Conservation (phyloP, 2,113 vertebrate genomes). For the Brachionichthys hirsutus region DNA sequence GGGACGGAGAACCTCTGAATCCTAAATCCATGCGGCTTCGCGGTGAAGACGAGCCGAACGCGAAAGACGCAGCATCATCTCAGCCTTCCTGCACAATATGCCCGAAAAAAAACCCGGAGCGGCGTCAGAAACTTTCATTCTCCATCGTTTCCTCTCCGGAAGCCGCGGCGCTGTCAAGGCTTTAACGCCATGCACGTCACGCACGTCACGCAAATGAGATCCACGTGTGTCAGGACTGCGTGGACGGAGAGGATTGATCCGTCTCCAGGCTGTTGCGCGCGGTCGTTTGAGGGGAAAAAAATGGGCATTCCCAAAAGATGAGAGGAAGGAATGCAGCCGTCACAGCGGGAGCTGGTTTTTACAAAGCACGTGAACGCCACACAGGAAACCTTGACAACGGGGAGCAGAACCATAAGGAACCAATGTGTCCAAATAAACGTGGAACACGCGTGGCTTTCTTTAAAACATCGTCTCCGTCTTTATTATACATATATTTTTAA, state of each 20-base stretch:
- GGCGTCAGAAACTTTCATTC: constrained; percentile 59
- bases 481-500: no score
- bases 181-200: not conserved
- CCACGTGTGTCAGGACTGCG: constrained; percentile 52
- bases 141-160: constrained; percentile 59
- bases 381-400: constrained; percentile 41
- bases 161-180: constrained; percentile 28
- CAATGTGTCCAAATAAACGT: no score
- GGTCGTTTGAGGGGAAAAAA: not conserved
- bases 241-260: not conserved
- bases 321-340: constrained; percentile 42
- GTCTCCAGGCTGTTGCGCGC: constrained; percentile 20
- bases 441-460: no score
- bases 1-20: constrained; percentile 25
- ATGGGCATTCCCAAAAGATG: constrained; percentile 15
- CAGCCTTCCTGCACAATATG: constrained; percentile 29
- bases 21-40: constrained; percentile 34
- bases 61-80: not conserved
- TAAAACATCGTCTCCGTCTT: no score
- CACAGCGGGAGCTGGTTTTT: constrained; percentile 33
- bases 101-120: not conserved
- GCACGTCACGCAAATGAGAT: constrained; percentile 43
- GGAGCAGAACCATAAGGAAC: constrained; percentile 29
- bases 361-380: constrained; percentile 19
- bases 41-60: not conserved